Base-by-base conservation (phyloP, 2,888 invertebrate species). In the Hyppa rectilinea region DNA sequence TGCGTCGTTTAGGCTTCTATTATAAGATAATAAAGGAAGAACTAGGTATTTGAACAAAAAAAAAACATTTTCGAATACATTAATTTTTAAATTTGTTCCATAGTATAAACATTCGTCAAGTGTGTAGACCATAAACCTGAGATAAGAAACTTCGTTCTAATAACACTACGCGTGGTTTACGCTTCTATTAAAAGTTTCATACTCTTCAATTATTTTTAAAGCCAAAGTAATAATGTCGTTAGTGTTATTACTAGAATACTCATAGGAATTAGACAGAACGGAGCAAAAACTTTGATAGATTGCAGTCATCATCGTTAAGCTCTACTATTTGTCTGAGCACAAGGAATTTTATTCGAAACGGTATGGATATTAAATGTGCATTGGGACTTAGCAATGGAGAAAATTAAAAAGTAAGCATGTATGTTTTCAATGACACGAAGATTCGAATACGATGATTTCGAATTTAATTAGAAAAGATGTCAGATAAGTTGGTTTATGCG, bases 221-320 rank as follows among this genome's bases (percentile, higher is more conserved):
- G 45, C 29, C 47, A 4, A 45, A 70, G 49, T 77, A 63, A 78
- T 60, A 47, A 47, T 50, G 34, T 59, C 63, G 43, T 77, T 63
- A 82, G 63, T 17, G 14, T n/a, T 55, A 53, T 40, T 59, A 62
- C 62, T 82, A 70, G 62, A 78, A 56, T 58, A 56, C 55, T 71
- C 43, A 56, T 82, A 82, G 45, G 63, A 60, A 82, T 78, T 78
- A 78, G 77, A 82, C 14, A 70, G 50, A 56, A 38, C 2, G 6
- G 59, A 26, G 60, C 63, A 78, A 78, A 78, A 78, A 71, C 63
- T 56, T 31, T 78, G 77, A 82, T 60, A 64, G 40, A 78, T 82
- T 43, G 52, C 63, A 55, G 77, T 52, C 78, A 78, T 78, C 71
- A 78, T 82, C 77, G 59, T 78, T 78, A 78, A 34, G 49, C 50